Percentiles rank a stretch among this genome's conserved stretches.
These are phyloP conservation scores for Petromus typicus DNA, from an alignment of 2,113 vertebrate species.

Conservation along the genomic window DNA sequence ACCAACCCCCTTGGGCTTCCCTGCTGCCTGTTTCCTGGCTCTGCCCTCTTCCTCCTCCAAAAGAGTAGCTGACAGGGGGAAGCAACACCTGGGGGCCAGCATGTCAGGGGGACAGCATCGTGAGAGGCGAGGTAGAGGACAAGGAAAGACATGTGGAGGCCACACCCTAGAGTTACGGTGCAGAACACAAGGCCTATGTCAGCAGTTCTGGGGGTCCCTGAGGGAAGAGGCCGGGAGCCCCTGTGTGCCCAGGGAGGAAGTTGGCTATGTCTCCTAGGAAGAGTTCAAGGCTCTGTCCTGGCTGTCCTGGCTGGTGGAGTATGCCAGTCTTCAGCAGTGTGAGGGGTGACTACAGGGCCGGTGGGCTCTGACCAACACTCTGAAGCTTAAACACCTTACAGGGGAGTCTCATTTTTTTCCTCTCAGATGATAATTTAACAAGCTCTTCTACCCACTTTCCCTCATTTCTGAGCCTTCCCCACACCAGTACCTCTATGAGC, in stretches of 20 bases:
- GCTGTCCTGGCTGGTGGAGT: too few relatives aligned
- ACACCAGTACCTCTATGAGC: accelerated
- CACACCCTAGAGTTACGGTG: neutral
- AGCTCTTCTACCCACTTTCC: neutral
- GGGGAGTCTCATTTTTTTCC: neutral
- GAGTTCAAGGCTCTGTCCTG: neutral
- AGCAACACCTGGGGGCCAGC: accelerated
- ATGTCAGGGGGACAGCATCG: neutral
- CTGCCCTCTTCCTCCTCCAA: neutral
- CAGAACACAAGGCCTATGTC: neutral
- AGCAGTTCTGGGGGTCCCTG: too few relatives aligned
- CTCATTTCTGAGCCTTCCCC: neutral
- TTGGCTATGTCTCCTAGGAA: neutral
- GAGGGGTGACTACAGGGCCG: neutral
- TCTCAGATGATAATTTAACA: neutral
- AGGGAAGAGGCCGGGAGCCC: neutral
- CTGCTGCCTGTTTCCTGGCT: neutral
- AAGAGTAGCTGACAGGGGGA: neutral
- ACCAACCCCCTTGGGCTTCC: neutral
- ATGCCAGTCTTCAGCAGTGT: accelerated
- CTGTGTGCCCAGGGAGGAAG: neutral
- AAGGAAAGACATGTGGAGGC: accelerated
- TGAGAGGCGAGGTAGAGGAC: neutral
- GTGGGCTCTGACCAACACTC: neutral
- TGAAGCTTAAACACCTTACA: neutral